These are phyloP conservation scores for Pedionomus torquatus DNA, from an alignment of 2,113 vertebrate species.

Conservation along the genomic window DNA sequence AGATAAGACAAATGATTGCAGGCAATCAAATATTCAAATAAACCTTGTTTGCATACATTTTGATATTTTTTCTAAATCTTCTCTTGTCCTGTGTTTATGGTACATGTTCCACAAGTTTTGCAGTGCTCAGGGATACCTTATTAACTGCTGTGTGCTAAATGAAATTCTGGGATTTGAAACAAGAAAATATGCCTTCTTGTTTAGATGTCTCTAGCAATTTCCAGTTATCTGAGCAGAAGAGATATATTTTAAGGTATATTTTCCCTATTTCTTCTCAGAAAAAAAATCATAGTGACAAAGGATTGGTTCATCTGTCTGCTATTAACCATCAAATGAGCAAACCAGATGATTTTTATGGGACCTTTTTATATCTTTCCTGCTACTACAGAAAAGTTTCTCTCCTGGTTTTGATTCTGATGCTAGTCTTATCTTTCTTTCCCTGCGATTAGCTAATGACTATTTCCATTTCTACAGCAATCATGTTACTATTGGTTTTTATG, in stretches of 20 bases:
- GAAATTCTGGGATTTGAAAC: background rate
- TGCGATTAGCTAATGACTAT: constrained; percentile 4
- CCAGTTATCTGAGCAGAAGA: background rate
- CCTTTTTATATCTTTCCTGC: background rate
- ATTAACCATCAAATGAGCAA: background rate
- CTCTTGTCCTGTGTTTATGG: background rate
- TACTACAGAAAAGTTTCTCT: background rate
- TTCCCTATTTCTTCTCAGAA: background rate
- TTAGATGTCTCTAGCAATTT: background rate
- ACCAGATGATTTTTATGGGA: background rate
- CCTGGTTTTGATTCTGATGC: background rate
- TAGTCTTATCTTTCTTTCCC: background rate
- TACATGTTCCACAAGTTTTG: background rate
- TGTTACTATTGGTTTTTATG: background rate
- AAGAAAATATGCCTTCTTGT: background rate
- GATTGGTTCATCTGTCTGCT: background rate
- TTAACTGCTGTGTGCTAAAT: background rate
- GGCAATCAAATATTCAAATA: background rate
- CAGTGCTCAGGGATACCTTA: background rate
- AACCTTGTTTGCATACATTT: background rate
- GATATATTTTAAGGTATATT: background rate
- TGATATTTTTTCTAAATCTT: background rate
- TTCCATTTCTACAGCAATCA: background rate
- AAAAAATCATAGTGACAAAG: background rate
- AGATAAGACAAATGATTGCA: background rate